phyloP scores from a whole-genome alignment of 2,113 vertebrate species.

The Eubucco bourcierii region DNA sequence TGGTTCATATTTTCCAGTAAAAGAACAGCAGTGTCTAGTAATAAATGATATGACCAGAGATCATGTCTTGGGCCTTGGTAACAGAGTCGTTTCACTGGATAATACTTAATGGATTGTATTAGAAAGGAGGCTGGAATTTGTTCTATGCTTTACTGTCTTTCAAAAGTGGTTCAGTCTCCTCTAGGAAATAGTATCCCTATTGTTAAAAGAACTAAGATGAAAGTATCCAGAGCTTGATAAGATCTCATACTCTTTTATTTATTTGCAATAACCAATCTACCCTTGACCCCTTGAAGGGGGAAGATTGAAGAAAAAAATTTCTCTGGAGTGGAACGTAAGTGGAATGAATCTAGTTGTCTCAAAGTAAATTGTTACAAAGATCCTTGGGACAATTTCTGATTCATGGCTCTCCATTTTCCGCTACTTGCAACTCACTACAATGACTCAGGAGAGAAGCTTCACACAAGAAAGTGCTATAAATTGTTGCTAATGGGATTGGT shows the following conservation, averaged over 20 bases:
- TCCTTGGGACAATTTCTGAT: background rate
- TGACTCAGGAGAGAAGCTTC: background rate
- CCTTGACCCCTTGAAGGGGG: background rate
- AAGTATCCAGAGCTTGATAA: background rate
- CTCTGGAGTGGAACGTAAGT: background rate
- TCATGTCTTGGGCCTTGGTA: background rate
- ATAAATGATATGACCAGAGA: slow-evolving; percentile 10
- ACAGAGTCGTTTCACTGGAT: background rate
- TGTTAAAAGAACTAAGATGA: background rate
- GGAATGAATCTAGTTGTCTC: background rate
- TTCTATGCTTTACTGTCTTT: background rate
- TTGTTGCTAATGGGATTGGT: background rate
- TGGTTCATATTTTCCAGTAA: background rate
- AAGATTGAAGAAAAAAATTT: background rate
- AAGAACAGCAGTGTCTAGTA: background rate
- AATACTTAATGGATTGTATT: background rate
- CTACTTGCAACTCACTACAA: background rate
- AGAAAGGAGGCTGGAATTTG: background rate
- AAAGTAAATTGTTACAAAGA: background rate
- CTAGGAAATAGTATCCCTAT: background rate
- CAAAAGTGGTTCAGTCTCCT: background rate
- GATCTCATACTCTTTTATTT: background rate
- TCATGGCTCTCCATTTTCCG: background rate
- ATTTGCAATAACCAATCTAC: background rate
- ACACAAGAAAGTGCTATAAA: background rate